Evolutionary conservation across 2,888 invertebrate species (phyloP), one percentile per base, ranked within the genome.

Genomic region (Aporophyla nigra): DNA sequence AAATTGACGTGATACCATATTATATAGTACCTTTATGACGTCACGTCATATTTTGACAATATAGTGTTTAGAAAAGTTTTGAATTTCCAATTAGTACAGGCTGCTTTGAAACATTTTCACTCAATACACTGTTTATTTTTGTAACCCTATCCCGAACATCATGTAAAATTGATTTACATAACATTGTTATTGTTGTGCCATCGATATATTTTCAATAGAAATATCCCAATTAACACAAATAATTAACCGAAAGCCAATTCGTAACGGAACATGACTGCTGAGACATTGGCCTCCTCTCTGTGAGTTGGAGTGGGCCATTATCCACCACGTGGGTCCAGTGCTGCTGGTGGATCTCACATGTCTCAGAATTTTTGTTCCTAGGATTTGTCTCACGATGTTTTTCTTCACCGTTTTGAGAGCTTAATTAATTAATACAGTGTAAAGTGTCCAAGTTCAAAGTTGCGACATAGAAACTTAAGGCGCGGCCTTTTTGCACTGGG

Each of bases 1-100:
- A 56, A 27, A 46, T 65, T 27, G 5, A 21, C 19, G 27, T 12
- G 16, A 2, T 27, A 10, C 14, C n/a, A 4, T 16, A 21, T 10
- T 9, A n/a, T 46, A 58, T 16, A 1, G 27, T 46, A 27, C 46
- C 46, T 16, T 58, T 27, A 27, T 9, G n/a, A 0, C 10, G 19
- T 16, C 16, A 14, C 2, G 46, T 16, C 5, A n/a, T 14, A 46
- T 69, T 46, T 27, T 16, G 10, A n/a, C 9, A 7, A 12, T 7
- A 1, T 0, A n/a, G 24, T 53, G 24, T 16, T 43, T 21, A 16
- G 21, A 16, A 66, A 43, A 53, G 53, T 66, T 21, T 71, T 21
- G 24, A 24, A 53, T 71, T 53, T 46, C 69, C 69, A 69, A 69
- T 71, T 27, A 69, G 54, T 16, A n/a, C 6, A 19, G 7, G n/a